Base-by-base conservation (phyloP, 2,888 invertebrate species). In the Tenthredo livida region DNA sequence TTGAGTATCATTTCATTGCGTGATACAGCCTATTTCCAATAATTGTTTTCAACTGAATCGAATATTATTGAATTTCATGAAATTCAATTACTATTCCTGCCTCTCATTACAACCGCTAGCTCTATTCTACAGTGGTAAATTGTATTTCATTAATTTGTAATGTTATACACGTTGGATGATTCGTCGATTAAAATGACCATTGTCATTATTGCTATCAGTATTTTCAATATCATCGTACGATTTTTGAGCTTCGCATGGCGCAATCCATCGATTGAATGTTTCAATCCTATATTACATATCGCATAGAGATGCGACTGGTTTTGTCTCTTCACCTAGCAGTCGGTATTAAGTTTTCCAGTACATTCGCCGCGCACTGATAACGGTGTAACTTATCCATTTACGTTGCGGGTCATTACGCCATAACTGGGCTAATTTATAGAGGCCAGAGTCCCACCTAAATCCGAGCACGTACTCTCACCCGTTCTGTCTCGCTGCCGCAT, bases 271-370 rank as follows among this genome's bases (percentile, higher is more conserved):
- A 25, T 67, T 0, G 7, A 37, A 6, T 5, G 21, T n/a, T 40
- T 29, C 40, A 12, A n/a, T 73, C 43, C 17, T 21, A 43, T 10
- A 37, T n/a, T 12, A 15, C 43, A 21, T 73, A 43, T 73, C n/a
- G 72, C 72, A 43, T 12, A 43, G n/a, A n/a, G 72, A 21, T n/a
- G 43, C 9, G 9, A 25, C 21, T 33, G 33, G 67, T 1, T 1
- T 25, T 33, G 17, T 33, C 33, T 67, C 67, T 61, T 43, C 67
- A 33, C 17, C 67, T 37, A 73, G 25, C 75, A 40, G 83, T 50
- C 61, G 84, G 86, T 86, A 86, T 86, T 87, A 87, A 86, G 86
- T 87, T 86, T 86, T 85, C 86, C 85, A 67, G 82, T 85, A 85
- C 85, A 85, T 86, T 85, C 86, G 70, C 70, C 40, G 80, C 80